A percentile compares a stretch with the other conserved stretches of the same genome.
Evolutionary conservation across 2,113 vertebrate species (phyloP).

Genomic region (Aphyosemion australe): DNA sequence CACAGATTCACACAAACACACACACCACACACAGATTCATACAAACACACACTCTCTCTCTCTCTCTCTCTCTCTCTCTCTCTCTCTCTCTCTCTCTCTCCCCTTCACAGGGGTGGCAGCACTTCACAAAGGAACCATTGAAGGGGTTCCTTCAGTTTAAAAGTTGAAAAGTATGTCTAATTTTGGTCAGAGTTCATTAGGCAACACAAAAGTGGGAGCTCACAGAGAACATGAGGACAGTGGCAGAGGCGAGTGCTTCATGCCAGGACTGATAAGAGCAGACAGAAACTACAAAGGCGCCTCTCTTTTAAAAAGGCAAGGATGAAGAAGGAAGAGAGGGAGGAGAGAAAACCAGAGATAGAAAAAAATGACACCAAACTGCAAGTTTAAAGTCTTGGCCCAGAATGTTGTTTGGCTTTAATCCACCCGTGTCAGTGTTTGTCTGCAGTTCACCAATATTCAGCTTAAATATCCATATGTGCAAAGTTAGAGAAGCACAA

Average conservation of each 20-base stretch:
- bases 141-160: slow-evolving; percentile 77
- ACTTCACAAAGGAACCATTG: slow-evolving; percentile 80
- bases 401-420: slow-evolving; percentile 67
- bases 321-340: slow-evolving; percentile 60
- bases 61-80: too few relatives aligned
- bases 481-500: slow-evolving; percentile 4
- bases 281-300: slow-evolving; percentile 77
- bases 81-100: too few relatives aligned
- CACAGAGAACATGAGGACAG: slow-evolving; percentile 80
- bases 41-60: too few relatives aligned
- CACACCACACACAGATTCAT: too few relatives aligned
- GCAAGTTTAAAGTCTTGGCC: slow-evolving; percentile 33
- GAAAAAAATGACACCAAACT: slow-evolving; percentile 56
- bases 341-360: slow-evolving; percentile 38
- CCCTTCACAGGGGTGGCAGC: slow-evolving; percentile 54
- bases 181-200: slow-evolving; percentile 86
- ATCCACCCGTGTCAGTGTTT: slow-evolving; percentile 73
- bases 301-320: slow-evolving; percentile 67
- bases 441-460: slow-evolving; percentile 61
- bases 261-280: slow-evolving; percentile 77
- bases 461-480: slow-evolving; percentile 63
- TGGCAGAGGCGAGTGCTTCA: slow-evolving; percentile 80
- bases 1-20: too few relatives aligned
- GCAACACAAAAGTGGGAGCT: slow-evolving; percentile 79
- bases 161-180: slow-evolving; percentile 85